A percentile compares a stretch with the other conserved stretches of the same genome.
Conservation (phyloP, 2,797 vertebrate species). For the Myripristis jacobus region DNA sequence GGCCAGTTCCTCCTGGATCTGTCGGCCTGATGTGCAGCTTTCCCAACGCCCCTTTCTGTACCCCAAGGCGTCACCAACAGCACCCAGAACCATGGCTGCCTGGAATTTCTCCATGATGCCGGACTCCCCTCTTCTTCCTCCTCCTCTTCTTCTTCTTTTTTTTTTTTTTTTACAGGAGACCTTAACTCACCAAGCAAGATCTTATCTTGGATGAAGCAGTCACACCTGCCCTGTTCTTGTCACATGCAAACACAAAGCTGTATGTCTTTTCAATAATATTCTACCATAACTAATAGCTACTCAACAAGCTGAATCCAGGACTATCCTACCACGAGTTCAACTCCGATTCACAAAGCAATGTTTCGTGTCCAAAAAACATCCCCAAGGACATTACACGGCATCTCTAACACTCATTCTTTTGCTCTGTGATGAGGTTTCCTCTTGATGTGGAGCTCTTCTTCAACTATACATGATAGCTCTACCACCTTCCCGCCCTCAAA, state of each 20-base stretch:
- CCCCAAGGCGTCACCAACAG: constrained; percentile 91
- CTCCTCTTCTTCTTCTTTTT: too few relatives aligned
- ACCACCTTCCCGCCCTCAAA: constrained; percentile 9
- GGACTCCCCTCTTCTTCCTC: neutral
- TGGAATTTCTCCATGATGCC: constrained; percentile 92
- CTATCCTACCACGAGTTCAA: neutral
- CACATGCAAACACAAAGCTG: neutral
- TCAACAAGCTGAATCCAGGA: neutral
- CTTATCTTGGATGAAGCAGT: neutral
- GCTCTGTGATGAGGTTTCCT: neutral
- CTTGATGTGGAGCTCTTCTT: neutral
- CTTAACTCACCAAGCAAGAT: neutral
- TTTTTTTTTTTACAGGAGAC: too few relatives aligned
- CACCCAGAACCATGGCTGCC: constrained; percentile 91
- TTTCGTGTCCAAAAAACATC: constrained; percentile 18
- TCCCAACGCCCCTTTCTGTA: constrained; percentile 88
- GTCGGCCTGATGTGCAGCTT: constrained; percentile 83
- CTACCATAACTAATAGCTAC: neutral
- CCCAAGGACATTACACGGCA: constrained; percentile 12
- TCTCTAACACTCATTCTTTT: neutral
- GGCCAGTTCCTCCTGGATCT: constrained; percentile 90
- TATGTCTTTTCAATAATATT: constrained; percentile 11
- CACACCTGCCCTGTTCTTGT: neutral
- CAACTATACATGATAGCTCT: constrained; percentile 6
- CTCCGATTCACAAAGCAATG: neutral